Evolutionary conservation across 2,797 vertebrate genomes (phyloP).

Genomic region (Oreochromis mossambicus): DNA sequence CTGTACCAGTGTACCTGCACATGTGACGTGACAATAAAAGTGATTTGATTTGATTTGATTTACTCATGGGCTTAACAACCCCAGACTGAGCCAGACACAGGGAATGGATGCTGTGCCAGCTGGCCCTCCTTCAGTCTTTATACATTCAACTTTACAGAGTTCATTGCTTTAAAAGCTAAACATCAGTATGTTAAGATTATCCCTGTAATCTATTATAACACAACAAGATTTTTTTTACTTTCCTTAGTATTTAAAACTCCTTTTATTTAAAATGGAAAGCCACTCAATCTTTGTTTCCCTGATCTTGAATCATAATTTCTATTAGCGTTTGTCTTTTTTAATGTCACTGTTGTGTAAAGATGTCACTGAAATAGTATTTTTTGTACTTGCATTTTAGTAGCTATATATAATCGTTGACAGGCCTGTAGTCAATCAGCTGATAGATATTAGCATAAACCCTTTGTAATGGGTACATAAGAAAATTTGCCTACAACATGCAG

Average conservation of each 20-base stretch:
- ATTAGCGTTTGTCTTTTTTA: not conserved
- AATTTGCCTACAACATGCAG: rapidly evolving
- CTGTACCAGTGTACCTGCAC: no score
- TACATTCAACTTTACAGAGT: not conserved
- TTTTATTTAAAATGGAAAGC: not conserved
- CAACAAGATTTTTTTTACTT: not conserved
- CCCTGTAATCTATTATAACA: not conserved
- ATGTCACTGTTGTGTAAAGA: not conserved
- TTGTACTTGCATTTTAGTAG: not conserved
- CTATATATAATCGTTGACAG: rapidly evolving
- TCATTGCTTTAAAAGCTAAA: not conserved
- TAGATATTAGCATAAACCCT: not conserved
- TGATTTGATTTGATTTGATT: no score
- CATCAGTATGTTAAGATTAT: not conserved
- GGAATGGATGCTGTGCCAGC: not conserved
- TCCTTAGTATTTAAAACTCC: not conserved
- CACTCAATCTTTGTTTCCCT: not conserved
- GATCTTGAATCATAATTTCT: not conserved
- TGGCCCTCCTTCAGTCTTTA: not conserved
- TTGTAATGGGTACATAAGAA: not conserved
- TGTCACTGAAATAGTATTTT: not conserved
- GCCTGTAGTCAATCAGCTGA: not conserved
- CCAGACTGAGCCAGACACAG: not conserved
- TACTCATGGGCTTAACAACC: not conserved
- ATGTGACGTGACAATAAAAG: no score